A percentile compares a stretch with the other conserved stretches of the same genome.
phyloP scores from a whole-genome alignment of 1,140 invertebrate genomes.

The Neotoxoptera formosana region DNA sequence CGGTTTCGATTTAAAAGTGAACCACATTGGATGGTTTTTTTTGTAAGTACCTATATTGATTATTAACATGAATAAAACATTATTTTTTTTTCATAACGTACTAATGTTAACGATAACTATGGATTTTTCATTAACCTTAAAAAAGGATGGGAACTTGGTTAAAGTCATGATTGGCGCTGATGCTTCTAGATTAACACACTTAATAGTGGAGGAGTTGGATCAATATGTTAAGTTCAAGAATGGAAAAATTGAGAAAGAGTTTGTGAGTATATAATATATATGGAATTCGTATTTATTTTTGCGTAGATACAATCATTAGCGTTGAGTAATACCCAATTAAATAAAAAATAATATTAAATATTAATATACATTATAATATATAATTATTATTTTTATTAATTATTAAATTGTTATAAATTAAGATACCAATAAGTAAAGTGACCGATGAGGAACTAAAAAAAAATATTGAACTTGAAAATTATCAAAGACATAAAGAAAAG shows the following conservation, averaged over 20 bases:
- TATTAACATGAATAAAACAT: background rate
- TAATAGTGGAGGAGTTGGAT: slow-evolving; percentile 78
- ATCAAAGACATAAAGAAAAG: slow-evolving; percentile 62
- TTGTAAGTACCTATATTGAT: slow-evolving; percentile 69
- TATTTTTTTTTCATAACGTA: background rate
- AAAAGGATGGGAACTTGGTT: slow-evolving; percentile 79
- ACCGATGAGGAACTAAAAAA: slow-evolving; percentile 65
- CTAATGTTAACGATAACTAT: background rate
- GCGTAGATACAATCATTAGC: background rate
- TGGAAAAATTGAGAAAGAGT: slow-evolving; percentile 64
- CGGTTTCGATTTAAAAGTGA: slow-evolving; percentile 87
- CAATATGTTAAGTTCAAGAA: slow-evolving; percentile 68
- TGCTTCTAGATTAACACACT: slow-evolving; percentile 77
- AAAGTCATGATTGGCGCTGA: slow-evolving; percentile 86
- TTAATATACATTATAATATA: too few species aligned
- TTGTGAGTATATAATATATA: slow-evolving; percentile 63
- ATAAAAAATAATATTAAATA: too few species aligned
- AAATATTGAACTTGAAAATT: slow-evolving; percentile 59
- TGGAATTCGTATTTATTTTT: slow-evolving; percentile 8
- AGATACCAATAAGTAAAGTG: slow-evolving; percentile 63
- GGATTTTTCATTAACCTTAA: background rate
- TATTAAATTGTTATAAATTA: slow-evolving; percentile 59
- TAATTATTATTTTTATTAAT: too few species aligned
- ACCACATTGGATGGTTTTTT: slow-evolving; percentile 89
- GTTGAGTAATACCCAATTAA: background rate